Base-by-base conservation (phyloP, 2,797 vertebrate genomes). In the Mus caroli region DNA sequence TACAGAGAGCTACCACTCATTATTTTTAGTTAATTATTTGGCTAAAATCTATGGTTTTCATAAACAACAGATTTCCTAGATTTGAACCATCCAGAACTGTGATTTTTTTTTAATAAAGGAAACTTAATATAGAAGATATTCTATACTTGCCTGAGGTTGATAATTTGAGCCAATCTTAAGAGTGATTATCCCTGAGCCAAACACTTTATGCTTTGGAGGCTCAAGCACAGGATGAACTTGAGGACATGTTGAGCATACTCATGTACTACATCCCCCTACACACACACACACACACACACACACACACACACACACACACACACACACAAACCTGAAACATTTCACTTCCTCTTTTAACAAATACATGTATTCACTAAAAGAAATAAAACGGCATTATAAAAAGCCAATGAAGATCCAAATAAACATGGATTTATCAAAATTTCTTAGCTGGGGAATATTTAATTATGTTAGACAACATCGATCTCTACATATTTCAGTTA, bases 21-120 rank as follows among this genome's bases (percentile, higher is more conserved):
- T 71, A 69, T 54, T 43, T 6, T 52, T 91, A 76, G 76, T 90
- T 77, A 93, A 91, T 50, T 86, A 37, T 31, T n/a, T 93, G 43
- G 22, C 26, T 93, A 88, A 82, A 5, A 78, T 76, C 37, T 26
- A 46, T 22, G 77, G 40, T 28, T 8, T 95, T 28, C 19, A 19
- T 40, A 20, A 85, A 86, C 5, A 87, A 43, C 24, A 77, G 34
- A 52, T 15, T 85, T 94, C 52, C 22, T 52, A 84, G 76, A 71
- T 24, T 84, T 54, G 43, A 67, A 85, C 60, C 43, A 52, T 19
- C 19, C 3, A n/a, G 13, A 46, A 34, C 19, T 80, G 50, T 54
- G 52, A 34, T 28, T 46, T 46, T 46, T 19, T 22, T 71, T 19
- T 19, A 46, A 34, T 71, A 8, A 12, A 46, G 22, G 46, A 62